Conservation (phyloP, 2,888 invertebrate genomes). For the Drosophila cognata region DNA sequence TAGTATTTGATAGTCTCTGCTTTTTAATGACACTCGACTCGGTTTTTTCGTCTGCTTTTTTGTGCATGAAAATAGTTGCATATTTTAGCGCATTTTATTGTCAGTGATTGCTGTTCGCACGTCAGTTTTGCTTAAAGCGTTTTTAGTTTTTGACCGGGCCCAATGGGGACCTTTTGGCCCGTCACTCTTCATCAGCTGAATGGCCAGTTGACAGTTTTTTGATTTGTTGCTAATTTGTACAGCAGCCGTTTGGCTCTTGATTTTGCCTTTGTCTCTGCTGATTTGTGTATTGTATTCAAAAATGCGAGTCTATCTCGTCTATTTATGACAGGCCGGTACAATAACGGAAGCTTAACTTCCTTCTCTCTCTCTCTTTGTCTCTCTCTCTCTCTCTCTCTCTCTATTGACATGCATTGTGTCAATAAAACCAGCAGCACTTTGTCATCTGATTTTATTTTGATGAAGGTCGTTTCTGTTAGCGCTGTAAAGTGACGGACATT, state of each 20-base stretch:
- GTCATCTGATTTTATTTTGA: constrained; percentile 69
- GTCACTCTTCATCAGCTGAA: constrained; percentile 35
- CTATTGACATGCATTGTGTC: constrained; percentile 76
- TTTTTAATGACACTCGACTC: constrained; percentile 66
- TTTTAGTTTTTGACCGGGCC: constrained; percentile 11
- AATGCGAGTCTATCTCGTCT: constrained; percentile 15
- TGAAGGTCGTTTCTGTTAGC: constrained; percentile 72
- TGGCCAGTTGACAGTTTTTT: constrained; percentile 32
- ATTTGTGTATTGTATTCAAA: constrained; percentile 12
- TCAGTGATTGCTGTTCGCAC: constrained; percentile 61
- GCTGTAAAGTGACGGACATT: constrained; percentile 42
- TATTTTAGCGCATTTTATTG: constrained; percentile 62
- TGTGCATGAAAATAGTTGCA: constrained; percentile 51
- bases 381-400: neutral
- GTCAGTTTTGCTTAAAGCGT: constrained; percentile 38
- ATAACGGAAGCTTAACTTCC: constrained; percentile 25
- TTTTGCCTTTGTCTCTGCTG: constrained; percentile 2
- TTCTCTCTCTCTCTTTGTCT: neutral
- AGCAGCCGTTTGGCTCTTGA: constrained; percentile 21
- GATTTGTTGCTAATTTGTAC: constrained; percentile 70
- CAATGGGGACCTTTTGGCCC: constrained; percentile 1
- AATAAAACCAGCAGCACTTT: constrained; percentile 62
- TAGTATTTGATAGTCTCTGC: constrained; percentile 73
- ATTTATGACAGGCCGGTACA: constrained; percentile 36
- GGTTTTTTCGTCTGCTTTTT: constrained; percentile 25